Base-by-base conservation (phyloP, 2,113 vertebrate genomes). In the Heterotis niloticus region DNA sequence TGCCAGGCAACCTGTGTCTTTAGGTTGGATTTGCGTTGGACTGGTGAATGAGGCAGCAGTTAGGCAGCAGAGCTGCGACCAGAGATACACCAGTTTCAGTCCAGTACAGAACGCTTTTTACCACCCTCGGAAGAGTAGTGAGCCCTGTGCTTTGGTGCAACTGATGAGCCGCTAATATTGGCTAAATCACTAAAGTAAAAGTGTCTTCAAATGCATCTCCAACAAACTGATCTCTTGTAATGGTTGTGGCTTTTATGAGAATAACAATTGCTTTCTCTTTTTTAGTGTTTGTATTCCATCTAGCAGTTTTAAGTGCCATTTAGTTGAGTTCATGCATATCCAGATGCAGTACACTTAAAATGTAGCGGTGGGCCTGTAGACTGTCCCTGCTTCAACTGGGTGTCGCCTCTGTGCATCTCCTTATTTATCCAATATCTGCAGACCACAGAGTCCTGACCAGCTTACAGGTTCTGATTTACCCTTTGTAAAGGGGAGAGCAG, bases 341-440 rank as follows among this genome's bases (percentile, higher is more conserved):
- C 20, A 56, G 26, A 77, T 26, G 51, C 64, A 77, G 56, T 68
- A 67, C 82, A 59, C n/a, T n/a, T n/a, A n/a, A n/a, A n/a, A 44
- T 2, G 34, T 59, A 82, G 67, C 44, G 71, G 81, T 78, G 24
- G 59, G 26, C 79, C 60, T 11, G 67, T 54, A 60, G 24, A 80
- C 81, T 84, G 44, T 76, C 81, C 83, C 78, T 77, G 80, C 52
- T 73, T 75, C 44, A 64, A 69, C 69, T 78, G 79, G 69, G 13
- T 5, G 54, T 26, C 20, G 28, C n/a, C 34, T 80, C 64, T 18
- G 29, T 3, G 34, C 68, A 18, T 70, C n/a, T 70, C 17, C 12
- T 44, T 70, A 44, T 18, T 34, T 70, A 44, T 2, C 34, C 68
- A n/a, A 51, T 2, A 0, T 70, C 68, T 11, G 34, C 51, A 44